Evolutionary conservation across 1,140 invertebrate species (phyloP), one percentile per base, ranked within the genome.

Genomic region (Drosophila varians): DNA sequence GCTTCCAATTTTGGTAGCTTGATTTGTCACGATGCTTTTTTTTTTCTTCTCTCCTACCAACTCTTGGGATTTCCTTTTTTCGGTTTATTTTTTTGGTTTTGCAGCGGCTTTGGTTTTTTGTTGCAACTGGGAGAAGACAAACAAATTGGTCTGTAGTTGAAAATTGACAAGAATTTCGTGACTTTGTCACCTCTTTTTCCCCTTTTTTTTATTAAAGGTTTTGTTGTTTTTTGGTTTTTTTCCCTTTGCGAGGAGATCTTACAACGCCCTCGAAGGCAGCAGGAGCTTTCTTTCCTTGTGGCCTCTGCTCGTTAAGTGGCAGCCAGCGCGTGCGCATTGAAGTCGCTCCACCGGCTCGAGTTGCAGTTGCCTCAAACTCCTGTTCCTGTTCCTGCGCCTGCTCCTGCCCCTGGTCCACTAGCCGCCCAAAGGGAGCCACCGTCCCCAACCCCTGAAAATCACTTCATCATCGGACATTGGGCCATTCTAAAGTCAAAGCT

Each of bases 91-190:
- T 40, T 23, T 36, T 40, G 28, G 18, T 36, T 36, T 28, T 55
- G 40, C 12, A 5, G 36, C 12, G 9, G 45, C 68, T 66, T 36
- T 14, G 21, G 34, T 65, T 65, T 55, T n/a, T 77, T 69, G 47
- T 86, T 62, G 60, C 73, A 78, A 68, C 69, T 45, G 52, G 76
- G 79, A 77, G 79, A 86, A 90, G 76, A 89, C 76, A 89, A 90
- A 90, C 89, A 90, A 90, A 90, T 90, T 90, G 89, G 89, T 90
- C 89, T 89, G 82, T 89, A 90, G 86, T 90, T 86, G 83, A 90
- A 90, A 90, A 90, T 90, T 90, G 89, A 90, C 89, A 90, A 90
- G 89, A 90, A 90, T 89, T 90, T 90, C 89, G 89, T 90, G 89
- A 90, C 89, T 90, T 90, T 90, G 89, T 90, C 89, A 90, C 89